Conservation (phyloP, 2,888 invertebrate genomes). For the Syrista parreyssii region DNA sequence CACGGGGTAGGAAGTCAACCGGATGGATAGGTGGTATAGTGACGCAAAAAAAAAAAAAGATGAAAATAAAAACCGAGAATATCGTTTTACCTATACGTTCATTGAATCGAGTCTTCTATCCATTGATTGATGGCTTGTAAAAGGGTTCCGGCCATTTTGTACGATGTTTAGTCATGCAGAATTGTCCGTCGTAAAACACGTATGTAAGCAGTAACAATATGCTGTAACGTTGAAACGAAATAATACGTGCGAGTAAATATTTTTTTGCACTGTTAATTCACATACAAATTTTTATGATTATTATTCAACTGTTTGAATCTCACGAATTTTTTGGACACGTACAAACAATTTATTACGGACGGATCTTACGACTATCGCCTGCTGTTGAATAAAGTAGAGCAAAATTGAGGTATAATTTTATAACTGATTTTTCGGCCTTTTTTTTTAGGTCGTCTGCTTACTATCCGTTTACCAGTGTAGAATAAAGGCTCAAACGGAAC, state of each 20-base stretch:
- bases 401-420: slow-evolving; percentile 53
- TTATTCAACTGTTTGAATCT: background rate
- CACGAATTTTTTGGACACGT: background rate
- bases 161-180: slow-evolving; percentile 57
- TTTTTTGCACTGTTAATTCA: background rate
- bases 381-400: slow-evolving; percentile 39
- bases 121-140: slow-evolving; percentile 63
- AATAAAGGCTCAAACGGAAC: background rate
- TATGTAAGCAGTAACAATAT: slow-evolving; percentile 1
- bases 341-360: background rate
- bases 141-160: slow-evolving; percentile 51
- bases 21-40: slow-evolving; percentile 22
- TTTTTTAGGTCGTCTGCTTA: slow-evolving; percentile 30
- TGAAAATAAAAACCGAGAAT: slow-evolving; percentile 24
- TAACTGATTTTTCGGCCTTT: slow-evolving; percentile 48
- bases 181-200: slow-evolving; percentile 28
- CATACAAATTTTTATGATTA: background rate
- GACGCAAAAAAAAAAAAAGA: slow-evolving; percentile 19
- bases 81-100: background rate
- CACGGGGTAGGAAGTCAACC: slow-evolving; percentile 19
- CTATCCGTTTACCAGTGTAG: background rate
- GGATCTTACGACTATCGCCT: slow-evolving; percentile 29
- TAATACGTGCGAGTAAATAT: background rate
- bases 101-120: slow-evolving; percentile 38
- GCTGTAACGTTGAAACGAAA: background rate